phyloP scores from a whole-genome alignment of 2,797 vertebrate species.

The Bradypus variegatus region DNA sequence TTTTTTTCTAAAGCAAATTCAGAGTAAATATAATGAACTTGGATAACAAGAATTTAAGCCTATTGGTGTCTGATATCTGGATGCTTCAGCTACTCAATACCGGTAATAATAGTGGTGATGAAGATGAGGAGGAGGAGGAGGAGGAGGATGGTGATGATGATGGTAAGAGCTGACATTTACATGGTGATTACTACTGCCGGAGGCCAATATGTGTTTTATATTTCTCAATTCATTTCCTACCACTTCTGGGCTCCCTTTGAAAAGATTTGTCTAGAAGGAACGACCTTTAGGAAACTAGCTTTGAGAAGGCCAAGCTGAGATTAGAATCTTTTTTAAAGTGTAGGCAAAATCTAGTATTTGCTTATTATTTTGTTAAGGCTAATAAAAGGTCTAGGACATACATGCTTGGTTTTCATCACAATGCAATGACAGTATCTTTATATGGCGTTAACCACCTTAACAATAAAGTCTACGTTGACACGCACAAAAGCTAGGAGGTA shows the following conservation, averaged over 20 bases:
- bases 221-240: background rate
- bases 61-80: background rate
- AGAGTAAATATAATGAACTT: background rate
- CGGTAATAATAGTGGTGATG: background rate
- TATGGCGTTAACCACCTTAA: constrained; percentile 6
- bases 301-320: constrained; percentile 4
- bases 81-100: background rate
- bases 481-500: background rate
- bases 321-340: background rate
- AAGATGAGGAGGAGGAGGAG: background rate
- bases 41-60: background rate
- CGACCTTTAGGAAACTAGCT: background rate
- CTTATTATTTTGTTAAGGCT: constrained; percentile 17
- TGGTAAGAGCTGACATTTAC: background rate
- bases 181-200: background rate
- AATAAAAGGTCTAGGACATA: background rate
- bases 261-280: constrained; percentile 17
- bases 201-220: background rate
- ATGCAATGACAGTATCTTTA: constrained; percentile 15
- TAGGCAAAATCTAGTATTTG: background rate
- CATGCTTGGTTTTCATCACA: background rate
- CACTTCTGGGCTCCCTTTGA: background rate
- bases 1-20: constrained; percentile 20
- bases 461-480: background rate
- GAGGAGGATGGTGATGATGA: fast-evolving